These are phyloP conservation scores for Drosophila prosaltans DNA, from an alignment of 1,140 invertebrate species.

Conservation along the genomic window DNA sequence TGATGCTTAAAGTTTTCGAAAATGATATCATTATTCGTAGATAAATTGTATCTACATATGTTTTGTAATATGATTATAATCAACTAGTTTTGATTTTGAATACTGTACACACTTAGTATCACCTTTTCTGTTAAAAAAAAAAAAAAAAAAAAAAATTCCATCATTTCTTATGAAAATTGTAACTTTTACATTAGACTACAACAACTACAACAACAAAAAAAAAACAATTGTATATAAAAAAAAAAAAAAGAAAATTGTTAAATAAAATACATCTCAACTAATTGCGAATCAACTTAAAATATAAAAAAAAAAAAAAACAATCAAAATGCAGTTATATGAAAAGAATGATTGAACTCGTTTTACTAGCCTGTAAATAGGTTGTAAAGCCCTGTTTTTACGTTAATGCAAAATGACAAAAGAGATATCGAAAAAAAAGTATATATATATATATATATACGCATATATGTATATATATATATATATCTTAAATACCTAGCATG, in stretches of 20 bases:
- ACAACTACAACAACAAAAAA: not conserved
- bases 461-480: not conserved
- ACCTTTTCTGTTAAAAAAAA: not conserved
- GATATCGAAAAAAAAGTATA: conserved; percentile 17
- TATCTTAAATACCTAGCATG: conserved; percentile 67
- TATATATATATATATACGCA: not conserved
- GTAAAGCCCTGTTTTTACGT: conserved; percentile 83
- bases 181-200: no score
- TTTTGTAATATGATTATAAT: no score
- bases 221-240: not conserved
- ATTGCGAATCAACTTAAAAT: conserved; percentile 35
- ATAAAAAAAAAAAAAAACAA: conserved; percentile 23
- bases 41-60: no score
- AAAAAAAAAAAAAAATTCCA: not conserved
- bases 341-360: conserved; percentile 82
- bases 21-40: no score
- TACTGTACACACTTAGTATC: no score
- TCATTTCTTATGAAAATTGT: no score
- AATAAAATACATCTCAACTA: conserved; percentile 4
- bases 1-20: no score
- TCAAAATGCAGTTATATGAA: conserved; percentile 29
- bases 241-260: not conserved
- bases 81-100: no score
- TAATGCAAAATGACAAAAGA: conserved; percentile 47
- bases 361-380: conserved; percentile 83